phyloP scores from a whole-genome alignment of 2,113 vertebrate genomes.

The Zapornia atra region DNA sequence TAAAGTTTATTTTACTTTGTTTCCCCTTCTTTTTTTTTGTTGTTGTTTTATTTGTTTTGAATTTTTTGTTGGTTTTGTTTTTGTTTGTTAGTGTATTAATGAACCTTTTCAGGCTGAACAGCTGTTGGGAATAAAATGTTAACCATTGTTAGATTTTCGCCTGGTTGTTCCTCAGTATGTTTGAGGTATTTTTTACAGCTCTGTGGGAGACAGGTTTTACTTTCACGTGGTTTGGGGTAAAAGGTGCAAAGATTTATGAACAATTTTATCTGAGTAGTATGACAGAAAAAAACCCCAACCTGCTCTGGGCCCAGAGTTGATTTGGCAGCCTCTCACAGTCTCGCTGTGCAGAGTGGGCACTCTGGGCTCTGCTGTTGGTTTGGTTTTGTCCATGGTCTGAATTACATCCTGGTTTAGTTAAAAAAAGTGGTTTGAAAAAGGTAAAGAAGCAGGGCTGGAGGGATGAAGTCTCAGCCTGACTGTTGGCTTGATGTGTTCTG shows the following conservation, averaged over 20 bases:
- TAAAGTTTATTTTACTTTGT: conserved; percentile 44
- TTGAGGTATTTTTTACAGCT: background rate
- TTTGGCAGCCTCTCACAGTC: background rate
- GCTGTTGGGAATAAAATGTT: conserved; percentile 66
- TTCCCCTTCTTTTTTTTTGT: background rate
- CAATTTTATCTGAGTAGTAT: fast-evolving
- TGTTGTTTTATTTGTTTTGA: conserved; percentile 25
- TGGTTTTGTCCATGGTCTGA: background rate
- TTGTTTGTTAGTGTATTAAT: conserved; percentile 42
- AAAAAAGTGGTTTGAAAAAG: background rate
- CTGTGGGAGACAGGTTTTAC: background rate
- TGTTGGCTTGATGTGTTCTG: background rate
- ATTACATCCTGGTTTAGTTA: background rate
- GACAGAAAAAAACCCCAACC: background rate
- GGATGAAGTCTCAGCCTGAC: background rate
- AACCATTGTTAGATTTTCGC: conserved; percentile 46
- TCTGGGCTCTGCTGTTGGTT: background rate
- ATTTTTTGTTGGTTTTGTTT: background rate
- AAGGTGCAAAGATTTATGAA: background rate
- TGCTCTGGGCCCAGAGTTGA: background rate
- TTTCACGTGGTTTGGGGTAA: background rate
- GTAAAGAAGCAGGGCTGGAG: background rate
- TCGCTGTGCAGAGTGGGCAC: background rate
- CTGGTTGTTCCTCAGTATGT: conserved; percentile 20
- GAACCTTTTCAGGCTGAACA: conserved; percentile 57